Evolutionary conservation across 2,113 vertebrate genomes (phyloP).

Genomic region (Balaeniceps rex): DNA sequence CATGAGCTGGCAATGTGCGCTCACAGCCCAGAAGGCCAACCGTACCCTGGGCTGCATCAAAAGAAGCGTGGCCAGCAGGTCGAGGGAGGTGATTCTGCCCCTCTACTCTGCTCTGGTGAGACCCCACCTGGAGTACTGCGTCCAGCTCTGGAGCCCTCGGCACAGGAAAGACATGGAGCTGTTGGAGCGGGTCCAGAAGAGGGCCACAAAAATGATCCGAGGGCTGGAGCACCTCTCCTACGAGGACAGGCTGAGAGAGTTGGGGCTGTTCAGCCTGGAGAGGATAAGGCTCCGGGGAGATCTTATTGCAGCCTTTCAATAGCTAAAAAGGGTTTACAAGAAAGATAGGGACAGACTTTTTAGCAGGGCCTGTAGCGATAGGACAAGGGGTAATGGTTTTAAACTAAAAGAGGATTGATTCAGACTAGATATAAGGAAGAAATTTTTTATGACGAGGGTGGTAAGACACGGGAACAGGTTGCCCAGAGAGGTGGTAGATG

Average conservation of each 20-base stretch:
- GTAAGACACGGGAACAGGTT: background rate
- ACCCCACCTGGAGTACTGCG: background rate
- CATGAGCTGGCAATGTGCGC: background rate
- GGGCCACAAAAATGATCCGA: background rate
- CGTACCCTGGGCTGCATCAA: background rate
- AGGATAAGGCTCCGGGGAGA: background rate
- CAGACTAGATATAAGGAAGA: background rate
- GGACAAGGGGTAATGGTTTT: background rate
- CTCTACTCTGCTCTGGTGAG: background rate
- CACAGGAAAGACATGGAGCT: background rate
- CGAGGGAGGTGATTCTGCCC: background rate
- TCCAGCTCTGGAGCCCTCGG: background rate
- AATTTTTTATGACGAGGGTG: background rate
- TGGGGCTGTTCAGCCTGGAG: background rate
- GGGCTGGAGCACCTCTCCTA: background rate
- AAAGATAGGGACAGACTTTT: background rate
- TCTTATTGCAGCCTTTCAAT: background rate
- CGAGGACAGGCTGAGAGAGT: background rate
- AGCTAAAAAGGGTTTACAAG: background rate
- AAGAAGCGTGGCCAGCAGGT: background rate
- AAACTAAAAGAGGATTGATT: background rate
- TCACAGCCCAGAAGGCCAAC: background rate
- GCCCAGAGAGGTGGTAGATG: background rate
- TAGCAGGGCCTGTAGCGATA: background rate
- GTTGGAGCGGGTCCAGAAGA: background rate